Percentiles rank a stretch among this genome's conserved stretches.
phyloP scores from a whole-genome alignment of 2,797 vertebrate genomes.

The Hydrolagus colliei region DNA sequence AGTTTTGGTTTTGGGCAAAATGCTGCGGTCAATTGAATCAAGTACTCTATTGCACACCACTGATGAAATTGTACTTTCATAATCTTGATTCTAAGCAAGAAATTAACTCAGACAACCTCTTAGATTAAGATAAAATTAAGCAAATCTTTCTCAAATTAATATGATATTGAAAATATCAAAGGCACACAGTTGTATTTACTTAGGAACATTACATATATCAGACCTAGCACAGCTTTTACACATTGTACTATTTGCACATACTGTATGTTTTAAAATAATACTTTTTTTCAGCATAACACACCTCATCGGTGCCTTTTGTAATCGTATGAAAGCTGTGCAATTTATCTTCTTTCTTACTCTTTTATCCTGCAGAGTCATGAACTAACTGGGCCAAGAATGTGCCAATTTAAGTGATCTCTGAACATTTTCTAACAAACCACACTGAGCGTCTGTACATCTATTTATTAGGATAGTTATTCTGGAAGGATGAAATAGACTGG shows the following conservation, averaged over 20 bases:
- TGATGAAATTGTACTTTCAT: conserved; percentile 5
- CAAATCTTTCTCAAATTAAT: neutral
- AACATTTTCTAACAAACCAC: no score
- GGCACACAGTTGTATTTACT: neutral
- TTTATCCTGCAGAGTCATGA: no score
- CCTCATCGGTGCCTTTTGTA: no score
- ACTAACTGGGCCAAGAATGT: no score
- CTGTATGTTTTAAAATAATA: neutral
- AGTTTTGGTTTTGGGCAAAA: neutral
- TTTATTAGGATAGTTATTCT: no score
- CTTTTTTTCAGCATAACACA: neutral
- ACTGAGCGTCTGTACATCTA: no score
- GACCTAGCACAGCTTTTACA: neutral
- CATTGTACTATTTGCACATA: neutral
- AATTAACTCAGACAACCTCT: neutral
- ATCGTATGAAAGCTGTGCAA: no score
- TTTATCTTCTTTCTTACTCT: no score
- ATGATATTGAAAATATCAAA: neutral
- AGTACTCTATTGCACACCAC: neutral
- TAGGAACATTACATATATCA: neutral
- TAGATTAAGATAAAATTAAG: neutral
- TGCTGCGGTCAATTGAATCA: neutral
- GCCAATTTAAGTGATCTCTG: no score
- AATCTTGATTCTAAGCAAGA: conserved; percentile 1
- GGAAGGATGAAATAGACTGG: no score